Percentiles rank a stretch among this genome's conserved stretches.
These are phyloP conservation scores for Hydractinia echinata DNA, from an alignment of 30 jellyfish, hydroid and myxozoan species.

Conservation along the genomic window DNA sequence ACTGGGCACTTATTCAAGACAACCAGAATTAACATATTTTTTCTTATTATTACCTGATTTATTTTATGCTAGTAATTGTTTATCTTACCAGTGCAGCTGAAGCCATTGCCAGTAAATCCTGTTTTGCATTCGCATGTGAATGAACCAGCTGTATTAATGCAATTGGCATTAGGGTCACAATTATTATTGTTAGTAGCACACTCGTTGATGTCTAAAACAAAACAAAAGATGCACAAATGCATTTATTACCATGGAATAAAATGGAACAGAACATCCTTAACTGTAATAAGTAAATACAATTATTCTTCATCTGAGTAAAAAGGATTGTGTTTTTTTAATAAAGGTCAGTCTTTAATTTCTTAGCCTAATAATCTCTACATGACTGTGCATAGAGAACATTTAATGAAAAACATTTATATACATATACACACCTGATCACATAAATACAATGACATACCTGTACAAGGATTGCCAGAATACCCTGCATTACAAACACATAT, in stretches of 20 bases:
- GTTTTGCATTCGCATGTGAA: too few relatives aligned
- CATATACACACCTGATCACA: not conserved
- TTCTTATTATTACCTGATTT: too few relatives aligned
- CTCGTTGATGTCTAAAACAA: not conserved
- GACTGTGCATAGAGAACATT: not conserved
- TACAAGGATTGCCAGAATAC: not conserved
- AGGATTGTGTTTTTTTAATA: not conserved
- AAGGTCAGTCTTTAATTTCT: not conserved
- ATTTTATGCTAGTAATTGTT: too few relatives aligned
- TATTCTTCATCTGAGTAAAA: not conserved
- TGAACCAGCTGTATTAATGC: too few relatives aligned
- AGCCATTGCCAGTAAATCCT: too few relatives aligned
- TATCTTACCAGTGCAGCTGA: too few relatives aligned
- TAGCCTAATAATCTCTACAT: not conserved
- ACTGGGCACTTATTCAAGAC: too few relatives aligned
- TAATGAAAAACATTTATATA: not conserved
- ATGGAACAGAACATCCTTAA: not conserved
- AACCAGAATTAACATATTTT: too few relatives aligned
- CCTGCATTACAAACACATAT: constrained; percentile 7
- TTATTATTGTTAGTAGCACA: not conserved
- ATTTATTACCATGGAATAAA: not conserved
- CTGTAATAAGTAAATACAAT: not conserved
- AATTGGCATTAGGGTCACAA: too few relatives aligned
- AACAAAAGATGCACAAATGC: not conserved
- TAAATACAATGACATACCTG: not conserved